Evolutionary conservation across 2,113 vertebrate species (phyloP).

Genomic region (Falco punctatus): DNA sequence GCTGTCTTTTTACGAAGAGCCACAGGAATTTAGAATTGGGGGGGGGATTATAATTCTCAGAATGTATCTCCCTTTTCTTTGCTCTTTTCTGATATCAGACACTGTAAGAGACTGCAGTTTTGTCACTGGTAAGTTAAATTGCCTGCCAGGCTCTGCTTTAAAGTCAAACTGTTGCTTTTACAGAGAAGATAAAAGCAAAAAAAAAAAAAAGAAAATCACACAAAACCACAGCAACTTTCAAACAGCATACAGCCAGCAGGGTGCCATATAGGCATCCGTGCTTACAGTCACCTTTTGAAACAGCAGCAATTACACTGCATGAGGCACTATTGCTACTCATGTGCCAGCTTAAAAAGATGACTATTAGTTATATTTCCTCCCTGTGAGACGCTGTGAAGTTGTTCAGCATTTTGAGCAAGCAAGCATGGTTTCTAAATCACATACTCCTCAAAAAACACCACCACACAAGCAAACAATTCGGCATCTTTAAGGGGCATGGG

Average conservation of each 20-base stretch:
- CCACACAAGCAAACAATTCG: not conserved
- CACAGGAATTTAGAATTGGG: not conserved
- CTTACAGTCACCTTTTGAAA: not conserved
- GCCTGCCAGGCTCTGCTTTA: not conserved
- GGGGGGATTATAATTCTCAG: not conserved
- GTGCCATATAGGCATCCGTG: not conserved
- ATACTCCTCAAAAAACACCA: not conserved
- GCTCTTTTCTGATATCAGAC: not conserved
- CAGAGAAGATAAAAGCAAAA: not conserved
- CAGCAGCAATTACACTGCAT: not conserved
- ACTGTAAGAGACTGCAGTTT: not conserved
- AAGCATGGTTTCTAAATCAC: not conserved
- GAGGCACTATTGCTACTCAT: not conserved
- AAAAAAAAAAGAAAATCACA: not conserved
- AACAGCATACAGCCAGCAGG: not conserved
- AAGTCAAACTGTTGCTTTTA: not conserved
- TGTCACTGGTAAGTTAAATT: not conserved
- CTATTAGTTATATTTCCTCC: not conserved
- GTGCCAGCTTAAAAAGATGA: not conserved
- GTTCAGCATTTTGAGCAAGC: not conserved
- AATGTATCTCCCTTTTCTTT: not conserved
- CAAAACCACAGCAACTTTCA: not conserved
- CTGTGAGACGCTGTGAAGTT: not conserved
- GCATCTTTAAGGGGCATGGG: not conserved
- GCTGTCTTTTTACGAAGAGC: not conserved